Conservation (phyloP, 2,888 invertebrate genomes). For the Chrysomela aeneicollis region DNA sequence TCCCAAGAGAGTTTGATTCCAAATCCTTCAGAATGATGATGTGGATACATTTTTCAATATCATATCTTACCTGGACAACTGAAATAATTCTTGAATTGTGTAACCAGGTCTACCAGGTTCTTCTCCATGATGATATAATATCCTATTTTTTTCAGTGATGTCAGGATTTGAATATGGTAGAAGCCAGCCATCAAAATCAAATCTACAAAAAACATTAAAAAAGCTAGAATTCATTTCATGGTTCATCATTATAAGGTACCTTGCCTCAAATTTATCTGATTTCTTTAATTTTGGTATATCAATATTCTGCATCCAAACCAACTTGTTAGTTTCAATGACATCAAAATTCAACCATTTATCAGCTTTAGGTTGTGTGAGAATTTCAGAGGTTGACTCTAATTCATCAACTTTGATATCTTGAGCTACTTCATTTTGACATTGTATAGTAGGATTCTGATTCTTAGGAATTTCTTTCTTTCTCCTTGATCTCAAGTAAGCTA, state of each 20-base stretch:
- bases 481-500: conserved; percentile 70
- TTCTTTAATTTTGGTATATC: conserved; percentile 66
- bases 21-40: background rate
- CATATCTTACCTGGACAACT: conserved; percentile 68
- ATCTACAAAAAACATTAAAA: conserved; percentile 60
- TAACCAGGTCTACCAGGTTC: conserved; percentile 93
- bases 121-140: conserved; percentile 91
- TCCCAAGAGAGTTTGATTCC: no score
- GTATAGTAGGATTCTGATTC: conserved; percentile 50
- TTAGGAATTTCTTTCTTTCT: conserved; percentile 53
- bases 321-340: conserved; percentile 83
- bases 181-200: conserved; percentile 83
- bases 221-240: background rate
- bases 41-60: background rate
- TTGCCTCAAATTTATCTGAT: conserved; percentile 75
- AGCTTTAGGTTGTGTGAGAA: conserved; percentile 68
- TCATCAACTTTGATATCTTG: conserved; percentile 55
- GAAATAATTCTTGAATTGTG: conserved; percentile 86
- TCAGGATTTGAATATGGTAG: conserved; percentile 74
- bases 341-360: conserved; percentile 87
- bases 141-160: conserved; percentile 68
- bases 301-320: conserved; percentile 85
- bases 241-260: conserved; percentile 53
- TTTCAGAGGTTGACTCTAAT: conserved; percentile 64
- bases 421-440: conserved; percentile 57